Evolutionary conservation across 2,888 invertebrate genomes (phyloP).

Genomic region (Tromatobia lineatoria): DNA sequence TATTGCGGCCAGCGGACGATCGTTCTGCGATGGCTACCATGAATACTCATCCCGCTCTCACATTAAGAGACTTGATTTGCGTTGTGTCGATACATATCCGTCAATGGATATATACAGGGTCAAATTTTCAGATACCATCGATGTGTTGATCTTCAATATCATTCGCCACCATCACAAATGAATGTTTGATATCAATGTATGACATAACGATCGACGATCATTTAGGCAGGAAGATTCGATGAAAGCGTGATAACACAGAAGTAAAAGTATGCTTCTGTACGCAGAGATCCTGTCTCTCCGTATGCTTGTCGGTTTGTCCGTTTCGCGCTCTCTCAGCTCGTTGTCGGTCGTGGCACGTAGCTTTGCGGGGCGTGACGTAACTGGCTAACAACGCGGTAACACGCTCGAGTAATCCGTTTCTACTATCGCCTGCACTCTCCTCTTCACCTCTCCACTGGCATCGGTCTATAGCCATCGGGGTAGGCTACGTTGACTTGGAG

Average conservation of each 20-base stretch:
- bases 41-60: constrained; percentile 7
- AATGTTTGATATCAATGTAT: not conserved
- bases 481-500: constrained; percentile 1
- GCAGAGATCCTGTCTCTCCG: constrained; percentile 1
- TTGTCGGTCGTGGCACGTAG: constrained; percentile 67
- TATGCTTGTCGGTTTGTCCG: constrained; percentile 30
- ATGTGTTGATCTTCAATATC: constrained; percentile 10
- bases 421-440: constrained; percentile 64
- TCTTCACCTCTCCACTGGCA: constrained; percentile 44
- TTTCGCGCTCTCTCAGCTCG: constrained; percentile 41
- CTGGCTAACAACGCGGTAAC: constrained; percentile 72
- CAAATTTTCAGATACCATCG: not conserved
- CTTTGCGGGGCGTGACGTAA: constrained; percentile 70
- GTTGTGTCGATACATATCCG: not conserved
- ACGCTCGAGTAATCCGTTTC: constrained; percentile 72
- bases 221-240: not conserved
- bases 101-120: not conserved
- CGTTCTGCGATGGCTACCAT: constrained; percentile 18
- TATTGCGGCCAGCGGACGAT: constrained; percentile 51
- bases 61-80: constrained; percentile 21
- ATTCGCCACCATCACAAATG: not conserved
- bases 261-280: not conserved
- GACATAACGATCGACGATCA: constrained; percentile 16
- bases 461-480: constrained; percentile 10
- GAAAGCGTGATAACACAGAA: not conserved